A percentile compares a stretch with the other conserved stretches of the same genome.
These are phyloP conservation scores for Andrena cerasifolii DNA, from an alignment of 1,140 invertebrate species.

Conservation along the genomic window DNA sequence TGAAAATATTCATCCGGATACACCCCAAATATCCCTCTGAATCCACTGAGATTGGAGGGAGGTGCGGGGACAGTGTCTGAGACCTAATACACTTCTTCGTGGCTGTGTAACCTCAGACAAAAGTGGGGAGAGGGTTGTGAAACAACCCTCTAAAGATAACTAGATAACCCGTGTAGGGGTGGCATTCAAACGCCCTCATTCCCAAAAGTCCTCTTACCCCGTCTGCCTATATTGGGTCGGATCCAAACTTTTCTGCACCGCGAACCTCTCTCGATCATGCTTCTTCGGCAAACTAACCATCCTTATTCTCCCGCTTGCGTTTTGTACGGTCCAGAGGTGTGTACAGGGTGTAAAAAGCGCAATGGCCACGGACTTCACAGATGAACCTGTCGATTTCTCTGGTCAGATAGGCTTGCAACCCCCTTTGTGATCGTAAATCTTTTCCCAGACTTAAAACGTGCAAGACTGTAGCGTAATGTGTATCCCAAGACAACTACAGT, in stretches of 20 bases:
- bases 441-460: too few species aligned
- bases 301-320: background rate
- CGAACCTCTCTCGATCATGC: conserved; percentile 15
- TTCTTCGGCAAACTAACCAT: background rate
- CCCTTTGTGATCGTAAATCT: too few species aligned
- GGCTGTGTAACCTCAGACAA: background rate
- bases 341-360: conserved; percentile 1
- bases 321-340: background rate
- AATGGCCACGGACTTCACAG: too few species aligned
- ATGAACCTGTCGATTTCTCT: too few species aligned
- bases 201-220: conserved; percentile 54
- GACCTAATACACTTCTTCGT: conserved; percentile 52
- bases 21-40: background rate
- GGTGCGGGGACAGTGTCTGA: conserved; percentile 8
- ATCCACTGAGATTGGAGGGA: background rate
- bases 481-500: conserved; percentile 1
- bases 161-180: conserved; percentile 68
- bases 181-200: conserved; percentile 72
- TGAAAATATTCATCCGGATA: background rate
- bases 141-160: conserved; percentile 67
- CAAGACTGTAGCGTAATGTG: too few species aligned
- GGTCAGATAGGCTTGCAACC: too few species aligned
- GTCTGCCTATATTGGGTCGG: conserved; percentile 14
- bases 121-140: conserved; percentile 28
- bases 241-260: conserved; percentile 47